Conservation (phyloP, 2,113 vertebrate species). For the Terrapene triunguis region DNA sequence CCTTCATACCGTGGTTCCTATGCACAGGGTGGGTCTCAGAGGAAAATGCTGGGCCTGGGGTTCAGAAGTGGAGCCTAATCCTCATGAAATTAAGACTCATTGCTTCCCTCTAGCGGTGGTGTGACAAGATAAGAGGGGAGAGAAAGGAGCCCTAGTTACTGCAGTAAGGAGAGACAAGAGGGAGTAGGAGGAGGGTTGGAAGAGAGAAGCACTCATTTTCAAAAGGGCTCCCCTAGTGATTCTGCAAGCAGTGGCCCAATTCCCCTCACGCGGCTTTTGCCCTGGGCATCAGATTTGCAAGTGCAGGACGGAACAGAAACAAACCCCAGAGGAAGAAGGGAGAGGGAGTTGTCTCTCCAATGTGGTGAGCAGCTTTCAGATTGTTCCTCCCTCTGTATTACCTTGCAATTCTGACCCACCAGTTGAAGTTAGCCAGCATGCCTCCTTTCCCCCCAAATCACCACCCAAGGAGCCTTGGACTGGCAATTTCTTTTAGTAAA, state of each 20-base stretch:
- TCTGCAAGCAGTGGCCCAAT: background rate
- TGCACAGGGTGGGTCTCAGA: background rate
- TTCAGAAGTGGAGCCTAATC: background rate
- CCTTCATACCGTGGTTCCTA: background rate
- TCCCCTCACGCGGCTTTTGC: fast-evolving
- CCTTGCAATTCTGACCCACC: constrained; percentile 64
- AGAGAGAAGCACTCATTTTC: background rate
- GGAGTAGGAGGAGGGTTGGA: background rate
- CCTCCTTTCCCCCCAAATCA: constrained; percentile 65
- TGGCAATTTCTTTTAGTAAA: constrained; percentile 77
- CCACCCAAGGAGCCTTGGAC: constrained; percentile 75
- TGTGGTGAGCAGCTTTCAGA: background rate
- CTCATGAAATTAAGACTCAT: background rate
- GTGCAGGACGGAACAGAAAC: constrained; percentile 31
- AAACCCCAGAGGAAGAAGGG: constrained; percentile 67
- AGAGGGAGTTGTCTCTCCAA: constrained; percentile 60
- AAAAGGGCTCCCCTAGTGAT: background rate
- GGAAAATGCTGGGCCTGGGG: background rate
- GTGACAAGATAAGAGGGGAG: background rate
- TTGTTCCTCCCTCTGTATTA: constrained; percentile 62
- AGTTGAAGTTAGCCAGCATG: constrained; percentile 51
- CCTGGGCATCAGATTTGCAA: constrained; percentile 34
- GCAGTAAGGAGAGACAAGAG: background rate
- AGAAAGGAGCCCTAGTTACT: constrained; percentile 3
- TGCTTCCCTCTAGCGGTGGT: fast-evolving